These are phyloP conservation scores for Maniola hyperantus DNA, from an alignment of 2,888 invertebrate species.

Conservation along the genomic window DNA sequence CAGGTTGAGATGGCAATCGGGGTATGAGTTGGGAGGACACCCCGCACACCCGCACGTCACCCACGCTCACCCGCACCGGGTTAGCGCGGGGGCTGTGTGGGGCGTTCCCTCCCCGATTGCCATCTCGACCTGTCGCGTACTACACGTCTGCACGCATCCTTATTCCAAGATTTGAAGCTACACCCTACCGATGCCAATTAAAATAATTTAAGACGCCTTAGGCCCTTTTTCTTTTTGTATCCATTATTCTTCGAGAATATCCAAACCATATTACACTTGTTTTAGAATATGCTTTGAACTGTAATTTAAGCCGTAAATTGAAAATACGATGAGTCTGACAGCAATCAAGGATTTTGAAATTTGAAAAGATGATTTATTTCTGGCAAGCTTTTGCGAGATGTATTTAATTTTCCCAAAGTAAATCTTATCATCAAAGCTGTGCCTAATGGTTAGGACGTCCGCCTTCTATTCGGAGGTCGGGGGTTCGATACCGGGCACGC, in stretches of 20 bases:
- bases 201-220: slow-evolving; percentile 80
- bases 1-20: too few relatives aligned
- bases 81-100: too few relatives aligned
- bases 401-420: not conserved
- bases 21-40: too few relatives aligned
- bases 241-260: slow-evolving; percentile 78
- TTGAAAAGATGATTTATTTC: slow-evolving; percentile 7
- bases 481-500: too few relatives aligned
- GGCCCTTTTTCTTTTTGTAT: slow-evolving; percentile 79
- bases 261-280: slow-evolving; percentile 76
- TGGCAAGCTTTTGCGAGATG: not conserved
- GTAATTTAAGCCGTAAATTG: slow-evolving; percentile 67
- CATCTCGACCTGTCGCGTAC: too few relatives aligned
- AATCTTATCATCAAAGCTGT: too few relatives aligned
- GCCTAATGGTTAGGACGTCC: too few relatives aligned
- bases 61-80: too few relatives aligned
- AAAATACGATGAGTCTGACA: slow-evolving; percentile 49
- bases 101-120: too few relatives aligned
- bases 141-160: slow-evolving; percentile 17
- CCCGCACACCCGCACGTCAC: too few relatives aligned
- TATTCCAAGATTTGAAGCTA: slow-evolving; percentile 55
- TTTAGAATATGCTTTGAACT: slow-evolving; percentile 70
- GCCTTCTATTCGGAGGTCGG: too few relatives aligned
- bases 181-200: slow-evolving; percentile 83
- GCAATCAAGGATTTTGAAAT: slow-evolving; percentile 6